Evolutionary conservation across 2,888 invertebrate genomes (phyloP).

Genomic region (Timandra comae): DNA sequence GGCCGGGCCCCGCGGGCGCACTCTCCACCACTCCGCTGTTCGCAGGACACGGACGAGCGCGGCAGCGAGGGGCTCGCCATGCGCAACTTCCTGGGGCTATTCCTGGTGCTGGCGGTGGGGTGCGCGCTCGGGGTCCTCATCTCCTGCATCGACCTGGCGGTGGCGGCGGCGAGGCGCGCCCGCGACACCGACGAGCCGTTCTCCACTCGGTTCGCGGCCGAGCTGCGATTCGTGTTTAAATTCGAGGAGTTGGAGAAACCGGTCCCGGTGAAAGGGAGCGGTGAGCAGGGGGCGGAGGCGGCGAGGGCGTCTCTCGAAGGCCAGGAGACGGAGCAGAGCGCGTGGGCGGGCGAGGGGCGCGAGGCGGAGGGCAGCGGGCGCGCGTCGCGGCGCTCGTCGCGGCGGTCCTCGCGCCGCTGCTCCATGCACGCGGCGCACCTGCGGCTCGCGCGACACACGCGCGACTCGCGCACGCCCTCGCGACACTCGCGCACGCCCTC

Average conservation of each 20-base stretch:
- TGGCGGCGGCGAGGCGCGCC: constrained; percentile 40
- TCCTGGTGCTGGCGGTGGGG: constrained; percentile 84
- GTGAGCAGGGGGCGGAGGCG: constrained; percentile 26
- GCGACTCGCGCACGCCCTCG: constrained; percentile 24
- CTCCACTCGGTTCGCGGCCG: constrained; percentile 39
- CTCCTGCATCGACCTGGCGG: constrained; percentile 79
- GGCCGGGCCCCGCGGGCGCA: background rate
- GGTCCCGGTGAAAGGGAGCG: constrained; percentile 42
- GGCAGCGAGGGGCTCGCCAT: constrained; percentile 71
- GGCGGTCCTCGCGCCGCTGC: constrained; percentile 41
- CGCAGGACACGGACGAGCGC: constrained; percentile 44
- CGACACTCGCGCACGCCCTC: background rate
- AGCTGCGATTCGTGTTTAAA: constrained; percentile 61
- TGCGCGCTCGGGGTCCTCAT: constrained; percentile 79
- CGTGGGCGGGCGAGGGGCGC: constrained; percentile 11
- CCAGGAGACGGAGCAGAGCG: constrained; percentile 13
- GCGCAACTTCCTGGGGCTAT: constrained; percentile 88
- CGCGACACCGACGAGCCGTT: constrained; percentile 31
- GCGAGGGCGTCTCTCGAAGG: constrained; percentile 6
- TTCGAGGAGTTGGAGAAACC: constrained; percentile 58
- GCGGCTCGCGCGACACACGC: constrained; percentile 44
- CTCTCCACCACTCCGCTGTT: background rate
- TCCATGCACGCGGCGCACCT: constrained; percentile 60
- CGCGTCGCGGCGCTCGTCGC: constrained; percentile 11
- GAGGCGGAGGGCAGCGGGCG: constrained; percentile 14